Conservation (phyloP, 2,113 vertebrate genomes). For the Halcyon malimbica region DNA sequence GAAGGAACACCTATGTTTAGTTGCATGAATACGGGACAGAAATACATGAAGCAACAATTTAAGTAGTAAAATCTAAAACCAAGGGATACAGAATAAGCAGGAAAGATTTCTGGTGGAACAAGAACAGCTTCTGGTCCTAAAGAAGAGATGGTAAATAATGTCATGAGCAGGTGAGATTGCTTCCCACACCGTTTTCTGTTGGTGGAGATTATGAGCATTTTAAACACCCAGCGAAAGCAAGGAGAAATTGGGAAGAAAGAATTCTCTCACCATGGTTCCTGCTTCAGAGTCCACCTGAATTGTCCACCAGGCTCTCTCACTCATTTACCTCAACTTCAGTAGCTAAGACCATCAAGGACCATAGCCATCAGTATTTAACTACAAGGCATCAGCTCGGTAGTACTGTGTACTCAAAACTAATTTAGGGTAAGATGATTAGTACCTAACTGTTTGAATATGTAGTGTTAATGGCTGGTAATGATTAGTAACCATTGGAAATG, state of each 20-base stretch:
- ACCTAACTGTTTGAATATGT: not conserved
- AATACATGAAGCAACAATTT: not conserved
- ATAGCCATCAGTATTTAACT: not conserved
- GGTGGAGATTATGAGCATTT: not conserved
- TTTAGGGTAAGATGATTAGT: conserved; percentile 1
- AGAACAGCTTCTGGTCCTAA: not conserved
- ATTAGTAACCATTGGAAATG: not conserved
- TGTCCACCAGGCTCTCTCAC: not conserved
- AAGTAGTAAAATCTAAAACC: not conserved
- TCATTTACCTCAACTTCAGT: not conserved
- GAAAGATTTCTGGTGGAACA: not conserved
- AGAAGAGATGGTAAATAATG: not conserved
- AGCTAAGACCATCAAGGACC: not conserved
- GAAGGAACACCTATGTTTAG: not conserved
- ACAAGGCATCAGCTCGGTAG: not conserved
- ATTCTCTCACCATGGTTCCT: accelerated
- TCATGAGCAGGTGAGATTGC: not conserved
- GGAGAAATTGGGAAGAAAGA: not conserved
- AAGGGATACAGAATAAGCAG: not conserved
- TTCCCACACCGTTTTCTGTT: not conserved
- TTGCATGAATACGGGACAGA: not conserved
- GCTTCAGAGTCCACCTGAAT: not conserved
- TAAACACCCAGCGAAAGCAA: not conserved
- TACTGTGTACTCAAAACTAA: not conserved
- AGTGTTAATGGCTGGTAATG: not conserved